Base-by-base conservation (phyloP, 2,797 vertebrate genomes). In the Brachyalestes nurse region DNA sequence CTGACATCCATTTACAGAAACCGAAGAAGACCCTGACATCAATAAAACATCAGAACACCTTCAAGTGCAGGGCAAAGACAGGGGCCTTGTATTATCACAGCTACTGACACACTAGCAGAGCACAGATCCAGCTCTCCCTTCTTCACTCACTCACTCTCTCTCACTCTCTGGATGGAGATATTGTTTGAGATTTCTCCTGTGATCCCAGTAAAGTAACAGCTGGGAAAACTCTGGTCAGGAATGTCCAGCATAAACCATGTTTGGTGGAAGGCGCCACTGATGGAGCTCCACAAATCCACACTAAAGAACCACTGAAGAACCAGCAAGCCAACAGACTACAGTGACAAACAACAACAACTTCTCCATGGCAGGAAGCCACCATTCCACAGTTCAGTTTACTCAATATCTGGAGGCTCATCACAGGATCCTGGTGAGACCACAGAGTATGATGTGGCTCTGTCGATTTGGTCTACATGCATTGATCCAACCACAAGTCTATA, bases 1-100 rank as follows among this genome's bases (percentile, higher is more conserved):
- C 82, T 55, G 42, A 60, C 78, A 57, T 74, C 61, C 70, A 81
- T 64, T 78, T 57, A 42, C 21, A 71, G 67, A 76, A 60, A 19
- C 13, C 55, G 25, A 25, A 45, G 16, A 14, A 72, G 67, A 69
- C 14, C 45, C 40, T 5, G 67, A 28, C 74, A 82, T 72, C 67
- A 57, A 72, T 73, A 65, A 73, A 79, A 73, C 60, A 79, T 55
- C 61, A 16, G 61, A 19, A 55, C 21, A 55, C 62, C 70, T 74
- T 21, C 53, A 67, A 23, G 70, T 74, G 57, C 72, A 80, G 71
- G 53, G 40, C 78, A 73, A 16, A 17, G 38, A 58, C 9, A 58
- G 71, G 8, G 0, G 23, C 1, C 19, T 38, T 67, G 51, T 72
- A 28, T 34, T 28, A 72, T 72, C 49, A 55, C 16, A 13, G 47